Conservation (phyloP, 2,888 invertebrate genomes). For the Nezara viridula region DNA sequence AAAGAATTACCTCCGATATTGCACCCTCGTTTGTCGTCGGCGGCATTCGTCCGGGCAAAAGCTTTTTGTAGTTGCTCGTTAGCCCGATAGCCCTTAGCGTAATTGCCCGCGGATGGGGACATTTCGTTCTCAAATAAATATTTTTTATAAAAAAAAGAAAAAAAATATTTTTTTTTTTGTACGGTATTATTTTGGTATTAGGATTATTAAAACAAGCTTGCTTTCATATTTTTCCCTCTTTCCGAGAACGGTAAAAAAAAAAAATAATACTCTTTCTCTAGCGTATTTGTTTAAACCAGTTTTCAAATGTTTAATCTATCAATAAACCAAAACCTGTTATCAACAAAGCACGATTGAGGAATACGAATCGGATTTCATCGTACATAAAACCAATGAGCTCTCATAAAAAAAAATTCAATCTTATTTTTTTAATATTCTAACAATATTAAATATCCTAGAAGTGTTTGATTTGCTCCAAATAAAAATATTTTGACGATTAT, state of each 20-base stretch:
- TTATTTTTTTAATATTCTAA: too few relatives aligned
- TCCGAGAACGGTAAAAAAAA: background rate
- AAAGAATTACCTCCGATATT: constrained; percentile 14
- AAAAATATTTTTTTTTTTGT: background rate
- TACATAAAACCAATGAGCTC: too few relatives aligned
- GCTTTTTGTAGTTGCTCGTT: constrained; percentile 8
- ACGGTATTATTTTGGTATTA: background rate
- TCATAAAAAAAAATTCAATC: too few relatives aligned
- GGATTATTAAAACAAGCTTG: background rate
- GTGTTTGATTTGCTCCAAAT: too few relatives aligned
- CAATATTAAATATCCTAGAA: too few relatives aligned
- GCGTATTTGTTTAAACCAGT: background rate
- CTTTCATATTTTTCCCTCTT: background rate
- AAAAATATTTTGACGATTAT: too few relatives aligned
- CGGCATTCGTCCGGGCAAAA: background rate
- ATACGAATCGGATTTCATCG: too few relatives aligned
- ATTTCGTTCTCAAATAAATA: background rate
- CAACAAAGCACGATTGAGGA: too few relatives aligned
- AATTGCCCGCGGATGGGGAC: background rate
- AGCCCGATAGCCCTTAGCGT: background rate
- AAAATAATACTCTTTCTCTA: too few relatives aligned
- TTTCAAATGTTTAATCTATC: background rate
- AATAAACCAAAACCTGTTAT: too few relatives aligned
- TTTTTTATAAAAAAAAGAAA: background rate
- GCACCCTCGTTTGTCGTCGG: background rate